Evolutionary conservation across 2,888 invertebrate genomes (phyloP).

Genomic region (Heliconius ismenius): DNA sequence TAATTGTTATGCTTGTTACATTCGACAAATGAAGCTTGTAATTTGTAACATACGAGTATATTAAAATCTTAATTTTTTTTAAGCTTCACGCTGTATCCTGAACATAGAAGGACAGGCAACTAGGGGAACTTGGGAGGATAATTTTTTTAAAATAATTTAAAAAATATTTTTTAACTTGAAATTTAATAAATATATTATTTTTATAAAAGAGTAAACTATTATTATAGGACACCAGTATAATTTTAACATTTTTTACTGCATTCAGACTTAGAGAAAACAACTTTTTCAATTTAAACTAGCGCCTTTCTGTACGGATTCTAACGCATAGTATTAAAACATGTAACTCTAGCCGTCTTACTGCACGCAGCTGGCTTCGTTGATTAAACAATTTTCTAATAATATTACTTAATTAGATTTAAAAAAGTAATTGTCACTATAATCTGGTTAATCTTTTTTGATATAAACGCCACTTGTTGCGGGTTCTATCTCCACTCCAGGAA

Average conservation of each 20-base stretch:
- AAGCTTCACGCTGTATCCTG: too few species aligned
- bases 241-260: neutral
- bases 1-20: neutral
- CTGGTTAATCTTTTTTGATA: neutral
- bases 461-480: too few species aligned
- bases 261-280: neutral
- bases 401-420: constrained; percentile 41
- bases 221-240: neutral
- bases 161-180: too few species aligned
- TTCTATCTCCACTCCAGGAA: too few species aligned
- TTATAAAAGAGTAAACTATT: too few species aligned
- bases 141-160: too few species aligned
- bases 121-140: too few species aligned
- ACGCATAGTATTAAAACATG: constrained; percentile 24
- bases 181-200: too few species aligned
- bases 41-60: neutral
- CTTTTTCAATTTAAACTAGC: constrained; percentile 14
- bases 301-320: constrained; percentile 20
- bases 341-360: constrained; percentile 38
- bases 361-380: constrained; percentile 39
- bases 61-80: neutral
- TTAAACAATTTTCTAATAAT: constrained; percentile 45
- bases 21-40: neutral
- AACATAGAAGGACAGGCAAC: too few species aligned
- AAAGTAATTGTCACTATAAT: neutral